Base-by-base conservation (phyloP, 2,797 vertebrate genomes). In the Buphagus erythrorhynchus region DNA sequence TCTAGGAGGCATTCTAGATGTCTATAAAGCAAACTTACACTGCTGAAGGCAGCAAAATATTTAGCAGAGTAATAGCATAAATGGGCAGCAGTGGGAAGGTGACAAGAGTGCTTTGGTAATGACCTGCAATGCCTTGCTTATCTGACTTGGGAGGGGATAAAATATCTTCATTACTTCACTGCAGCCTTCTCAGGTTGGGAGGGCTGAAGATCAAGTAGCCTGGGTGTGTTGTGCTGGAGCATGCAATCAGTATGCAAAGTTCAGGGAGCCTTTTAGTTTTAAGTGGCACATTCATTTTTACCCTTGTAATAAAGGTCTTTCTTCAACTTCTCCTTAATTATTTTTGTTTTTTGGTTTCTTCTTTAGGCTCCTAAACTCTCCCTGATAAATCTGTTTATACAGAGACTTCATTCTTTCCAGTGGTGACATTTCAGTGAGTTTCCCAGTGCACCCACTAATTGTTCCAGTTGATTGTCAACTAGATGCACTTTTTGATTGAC, bases 261-360 rank as follows among this genome's bases (percentile, higher is more conserved):
- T 95, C 91, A 90, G 61, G 48, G 72, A 95, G 69, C 45, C 65
- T 91, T 92, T 95, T 94, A 73, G 35, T 89, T 90, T 78, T 88
- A 96, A 97, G 91, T 73, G 48, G 52, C 54, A 67, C 82, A 69
- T 95, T 94, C 59, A 72, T 86, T 88, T 96, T 96, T 72, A 89
- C 62, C 66, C 96, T 54, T 10, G 1, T 93, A 87, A 93, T 88
- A 94, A 93, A 91, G 74, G 25, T 42, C 35, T 92, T 78, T 89
- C 82, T 80, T 95, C n/a, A 87, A 48, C 36, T 95, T 94, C 61
- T 90, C n/a, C 28, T 42, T 45, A 31, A 22, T 88, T 90, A 29
- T 72, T 92, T 21, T 45, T 38, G 0, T 28, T 91, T 94, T 61
- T 52, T 14, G 0, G 8, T 13, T 90, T 84, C 13, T 91, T 68